Conservation (phyloP, 2,888 invertebrate species). For the Resseliella maxima region DNA sequence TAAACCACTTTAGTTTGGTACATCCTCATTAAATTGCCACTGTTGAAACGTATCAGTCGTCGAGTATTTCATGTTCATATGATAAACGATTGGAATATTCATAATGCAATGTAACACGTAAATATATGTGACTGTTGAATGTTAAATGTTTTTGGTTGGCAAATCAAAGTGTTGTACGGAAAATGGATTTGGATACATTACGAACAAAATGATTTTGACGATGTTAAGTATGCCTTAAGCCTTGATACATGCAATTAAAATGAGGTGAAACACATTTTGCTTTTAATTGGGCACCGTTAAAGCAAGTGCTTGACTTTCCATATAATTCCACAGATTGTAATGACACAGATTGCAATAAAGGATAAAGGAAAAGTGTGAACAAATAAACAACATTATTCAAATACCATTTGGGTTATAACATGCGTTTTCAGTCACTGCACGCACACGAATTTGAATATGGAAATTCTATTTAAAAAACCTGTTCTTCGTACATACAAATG, state of each 20-base stretch:
- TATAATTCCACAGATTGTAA: conserved; percentile 24
- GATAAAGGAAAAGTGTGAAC: conserved; percentile 39
- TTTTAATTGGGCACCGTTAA: conserved; percentile 31
- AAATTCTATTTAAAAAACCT: not conserved
- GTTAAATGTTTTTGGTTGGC: not conserved
- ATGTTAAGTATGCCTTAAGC: not conserved
- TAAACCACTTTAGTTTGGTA: conserved; percentile 38
- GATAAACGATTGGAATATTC: conserved; percentile 26
- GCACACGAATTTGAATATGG: not conserved
- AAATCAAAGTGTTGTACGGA: not conserved
- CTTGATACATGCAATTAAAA: conserved; percentile 44
- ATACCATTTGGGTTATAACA: not conserved
- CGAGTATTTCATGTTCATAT: not conserved
- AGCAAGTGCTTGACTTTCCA: not conserved
- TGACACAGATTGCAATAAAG: conserved; percentile 36
- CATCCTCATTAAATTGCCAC: not conserved
- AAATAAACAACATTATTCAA: conserved; percentile 18
- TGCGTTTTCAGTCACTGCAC: conserved; percentile 16
- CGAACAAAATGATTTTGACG: not conserved
- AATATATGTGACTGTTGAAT: not conserved
- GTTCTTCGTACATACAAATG: not conserved
- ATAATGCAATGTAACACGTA: not conserved
- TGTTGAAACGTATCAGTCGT: not conserved
- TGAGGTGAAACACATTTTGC: conserved; percentile 21
- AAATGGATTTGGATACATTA: not conserved